Evolutionary conservation across 2,888 invertebrate genomes (phyloP).

Genomic region (Agrochola macilenta): DNA sequence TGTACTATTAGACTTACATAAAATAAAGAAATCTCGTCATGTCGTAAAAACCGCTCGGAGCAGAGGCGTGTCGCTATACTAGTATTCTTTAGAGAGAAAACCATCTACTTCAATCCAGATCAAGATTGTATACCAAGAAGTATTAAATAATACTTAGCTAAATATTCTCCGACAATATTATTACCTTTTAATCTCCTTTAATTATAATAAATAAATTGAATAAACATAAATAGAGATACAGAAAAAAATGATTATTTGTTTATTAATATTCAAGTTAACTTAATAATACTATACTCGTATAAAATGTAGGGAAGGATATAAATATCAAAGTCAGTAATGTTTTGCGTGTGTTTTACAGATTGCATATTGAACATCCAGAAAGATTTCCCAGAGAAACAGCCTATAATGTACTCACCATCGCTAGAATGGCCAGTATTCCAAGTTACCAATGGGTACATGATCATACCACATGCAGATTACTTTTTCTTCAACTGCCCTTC

Average conservation of each 20-base stretch:
- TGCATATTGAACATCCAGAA: slow-evolving; percentile 71
- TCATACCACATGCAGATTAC: slow-evolving; percentile 64
- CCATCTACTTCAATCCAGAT: no score
- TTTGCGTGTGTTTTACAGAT: slow-evolving; percentile 69
- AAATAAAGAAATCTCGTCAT: no score
- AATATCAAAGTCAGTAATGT: background rate
- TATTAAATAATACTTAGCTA: background rate
- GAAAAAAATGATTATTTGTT: no score
- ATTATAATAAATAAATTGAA: background rate
- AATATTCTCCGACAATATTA: background rate
- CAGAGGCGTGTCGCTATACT: no score
- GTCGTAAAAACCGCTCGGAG: no score
- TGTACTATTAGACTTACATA: no score
- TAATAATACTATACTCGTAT: no score
- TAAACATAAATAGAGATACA: no score
- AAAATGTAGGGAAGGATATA: no score
- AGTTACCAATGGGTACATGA: slow-evolving; percentile 61
- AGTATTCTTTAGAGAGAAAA: no score
- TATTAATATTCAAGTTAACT: no score
- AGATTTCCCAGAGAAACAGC: slow-evolving; percentile 68
- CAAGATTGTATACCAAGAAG: background rate
- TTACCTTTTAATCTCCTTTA: background rate
- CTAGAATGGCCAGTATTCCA: slow-evolving; percentile 61
- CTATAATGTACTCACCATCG: slow-evolving; percentile 67
- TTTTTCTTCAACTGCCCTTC: slow-evolving; percentile 72